Evolutionary conservation across 2,888 invertebrate genomes (phyloP), one percentile per base, ranked within the genome.

Genomic region (Harpagoxenus sublaevis): DNA sequence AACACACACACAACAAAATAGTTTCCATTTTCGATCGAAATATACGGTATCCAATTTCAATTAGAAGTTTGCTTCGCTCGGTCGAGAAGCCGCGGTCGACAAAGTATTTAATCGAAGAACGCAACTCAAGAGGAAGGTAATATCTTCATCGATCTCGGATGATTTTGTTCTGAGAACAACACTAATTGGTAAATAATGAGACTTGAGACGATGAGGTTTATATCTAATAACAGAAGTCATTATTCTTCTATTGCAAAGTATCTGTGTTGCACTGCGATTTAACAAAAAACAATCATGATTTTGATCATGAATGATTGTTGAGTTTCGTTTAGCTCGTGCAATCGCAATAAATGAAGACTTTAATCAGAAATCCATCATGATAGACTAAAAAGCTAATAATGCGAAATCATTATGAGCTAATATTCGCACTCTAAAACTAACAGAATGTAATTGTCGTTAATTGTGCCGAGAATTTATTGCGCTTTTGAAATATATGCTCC

Each of bases 41-140:
- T 73, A 66, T 78, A 74, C 23, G n/a, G 48, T 70, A 55, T 83
- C 82, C 81, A 83, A 71, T 87, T 78, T 82, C 78, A 62, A 51
- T 81, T 68, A 70, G 62, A 88, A 87, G 39, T 51, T 89, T 18
- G n/a, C 28, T 48, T 48, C 15, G 62, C n/a, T 48, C 31, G 12
- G 12, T n/a, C n/a, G 62, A 48, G n/a, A 31, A 31, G 53, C 4
- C 53, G 23, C 28, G n/a, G 42, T 51, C 31, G 31, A 42, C 53
- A 60, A 82, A 77, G n/a, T 75, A 77, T 82, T 75, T 55, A 82
- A 77, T 65, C 63, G 31, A 42, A 45, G 23, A 55, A 75, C 4
- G n/a, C 42, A 12, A 31, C 31, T 55, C 15, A 35, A 73, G 23
- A 62, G 51, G 15, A 51, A 62, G 51, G 12, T 73, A 60, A 82